These are phyloP conservation scores for Perizoma flavofasciatum DNA, from an alignment of 2,888 invertebrate genomes.

Conservation along the genomic window DNA sequence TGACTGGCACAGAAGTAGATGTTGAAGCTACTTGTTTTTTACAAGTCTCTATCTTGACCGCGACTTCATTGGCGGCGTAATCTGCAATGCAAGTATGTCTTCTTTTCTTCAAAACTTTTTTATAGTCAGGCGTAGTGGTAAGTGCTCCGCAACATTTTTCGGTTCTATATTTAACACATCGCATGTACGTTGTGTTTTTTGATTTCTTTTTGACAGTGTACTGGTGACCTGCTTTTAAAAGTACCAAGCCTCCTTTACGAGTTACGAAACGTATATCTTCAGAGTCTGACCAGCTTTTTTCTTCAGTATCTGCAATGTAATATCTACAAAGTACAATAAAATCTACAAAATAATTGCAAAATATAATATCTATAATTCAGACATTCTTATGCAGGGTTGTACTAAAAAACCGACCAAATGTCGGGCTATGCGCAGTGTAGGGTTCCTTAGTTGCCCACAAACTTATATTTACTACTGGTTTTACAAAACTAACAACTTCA, in stretches of 20 bases:
- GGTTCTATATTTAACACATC: constrained; percentile 15
- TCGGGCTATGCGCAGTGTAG: too few relatives aligned
- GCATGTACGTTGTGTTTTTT: constrained; percentile 5
- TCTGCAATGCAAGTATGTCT: constrained; percentile 9
- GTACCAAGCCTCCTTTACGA: constrained; percentile 8
- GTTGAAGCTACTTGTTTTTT: constrained; percentile 7
- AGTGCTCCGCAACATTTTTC: constrained; percentile 10
- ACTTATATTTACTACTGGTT: too few relatives aligned
- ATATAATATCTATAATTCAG: too few relatives aligned
- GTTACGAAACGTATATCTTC: constrained; percentile 4
- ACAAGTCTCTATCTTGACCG: constrained; percentile 7
- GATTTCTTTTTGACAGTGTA: constrained; percentile 8
- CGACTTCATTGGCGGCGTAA: constrained; percentile 13
- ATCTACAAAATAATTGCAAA: too few relatives aligned
- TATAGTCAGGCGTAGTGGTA: constrained; percentile 2
- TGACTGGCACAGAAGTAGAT: too few relatives aligned
- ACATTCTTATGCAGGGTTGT: too few relatives aligned
- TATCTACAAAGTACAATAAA: too few relatives aligned
- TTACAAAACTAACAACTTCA: too few relatives aligned
- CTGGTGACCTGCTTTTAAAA: constrained; percentile 10
- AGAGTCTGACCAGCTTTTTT: constrained; percentile 1
- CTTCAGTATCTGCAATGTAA: neutral
- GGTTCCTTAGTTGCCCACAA: too few relatives aligned
- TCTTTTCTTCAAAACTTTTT: constrained; percentile 7
- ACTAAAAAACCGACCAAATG: too few relatives aligned